Evolutionary conservation across 35 echinoderm and acorn worm genomes (phyloP), one percentile per base, ranked within the genome.

Genomic region (Stichopus chloronotus): DNA sequence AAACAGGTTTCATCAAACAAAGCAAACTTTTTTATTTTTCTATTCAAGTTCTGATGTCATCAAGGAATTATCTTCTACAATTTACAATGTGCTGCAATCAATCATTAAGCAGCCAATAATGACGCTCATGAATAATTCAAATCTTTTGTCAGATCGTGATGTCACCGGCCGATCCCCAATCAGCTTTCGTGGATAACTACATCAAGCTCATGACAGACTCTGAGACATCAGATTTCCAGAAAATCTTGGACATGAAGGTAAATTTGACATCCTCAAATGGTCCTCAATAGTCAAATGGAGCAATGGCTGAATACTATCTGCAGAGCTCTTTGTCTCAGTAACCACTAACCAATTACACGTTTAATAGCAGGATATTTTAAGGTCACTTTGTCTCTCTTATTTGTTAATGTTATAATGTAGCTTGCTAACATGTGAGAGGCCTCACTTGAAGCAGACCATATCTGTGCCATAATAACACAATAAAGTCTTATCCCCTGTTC

Each of bases 201-300:
- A 96, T 99, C 94, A 99, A 99, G 92, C 92, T 99, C 6, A 96
- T 99, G 14, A 94, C 94, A 56, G 97, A 99, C 56, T 88, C 92
- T n/a, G 97, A 99, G 83, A 95, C 97, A 9, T 91, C 95, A 86
- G 96, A 96, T 92, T 99, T 99, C 89, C 97, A 99, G 83, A 99
- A 96, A 61, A 92, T 99, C 56, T 69, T 99, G 30, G 97, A 99
- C 19, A 99, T 99, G 97, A 99, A 99, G 95, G 97, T 96, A 92
- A 20, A 56, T 3, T 74, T 14, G 30, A 43, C 30, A 43, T 43
- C 30, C 30, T 43, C 30, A 43, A 43, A 43, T 43, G 30, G 3
- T 43, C 30, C 30, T 43, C 30, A 43, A 43, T 43, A 3, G 30
- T 43, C 30, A 43, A 43, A 43, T 43, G 3, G 30, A 43, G 30